Base-by-base conservation (phyloP, 2,888 invertebrate species). In the Ethmia dodecea region DNA sequence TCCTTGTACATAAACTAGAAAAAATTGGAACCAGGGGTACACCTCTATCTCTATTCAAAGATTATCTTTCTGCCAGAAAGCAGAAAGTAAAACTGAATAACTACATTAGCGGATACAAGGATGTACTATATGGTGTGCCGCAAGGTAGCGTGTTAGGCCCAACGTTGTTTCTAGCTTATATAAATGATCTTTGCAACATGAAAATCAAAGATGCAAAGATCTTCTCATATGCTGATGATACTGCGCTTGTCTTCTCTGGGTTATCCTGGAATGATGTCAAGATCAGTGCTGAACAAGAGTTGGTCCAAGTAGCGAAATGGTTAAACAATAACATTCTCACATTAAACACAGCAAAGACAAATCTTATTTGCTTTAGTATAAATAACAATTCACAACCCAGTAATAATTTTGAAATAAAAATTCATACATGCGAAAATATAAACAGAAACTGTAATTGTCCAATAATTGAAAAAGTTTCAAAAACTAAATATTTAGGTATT, bases 141-240 rank as follows among this genome's bases (percentile, higher is more conserved):
- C n/a, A n/a, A n/a, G n/a, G n/a, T n/a, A n/a, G n/a, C n/a, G n/a
- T n/a, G n/a, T n/a, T n/a, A n/a, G n/a, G n/a, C n/a, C n/a, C n/a
- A n/a, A n/a, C n/a, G n/a, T n/a, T n/a, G n/a, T n/a, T n/a, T n/a
- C n/a, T n/a, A n/a, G n/a, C n/a, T n/a, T n/a, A n/a, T n/a, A n/a
- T n/a, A n/a, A n/a, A 31, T 14, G 25, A 32, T 14, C n/a, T 32
- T 1, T 42, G 36, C 33, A 34, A 33, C 28, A 31, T 30, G 20
- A 10, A 32, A 27, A 34, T 34, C 12, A 27, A 28, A 12, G 13
- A 38, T 14, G 40, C 25, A 1, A 35, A 33, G n/a, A 37, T 38
- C n/a, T 25, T 43, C n/a, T 38, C 30, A 22, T 47, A 37, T 27
- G 37, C 45, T 2, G 43, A 43, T 28, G 40, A 43, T 8, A 38